These are phyloP conservation scores for Gorsachius magnificus DNA, from an alignment of 2,797 vertebrate genomes.

Conservation along the genomic window DNA sequence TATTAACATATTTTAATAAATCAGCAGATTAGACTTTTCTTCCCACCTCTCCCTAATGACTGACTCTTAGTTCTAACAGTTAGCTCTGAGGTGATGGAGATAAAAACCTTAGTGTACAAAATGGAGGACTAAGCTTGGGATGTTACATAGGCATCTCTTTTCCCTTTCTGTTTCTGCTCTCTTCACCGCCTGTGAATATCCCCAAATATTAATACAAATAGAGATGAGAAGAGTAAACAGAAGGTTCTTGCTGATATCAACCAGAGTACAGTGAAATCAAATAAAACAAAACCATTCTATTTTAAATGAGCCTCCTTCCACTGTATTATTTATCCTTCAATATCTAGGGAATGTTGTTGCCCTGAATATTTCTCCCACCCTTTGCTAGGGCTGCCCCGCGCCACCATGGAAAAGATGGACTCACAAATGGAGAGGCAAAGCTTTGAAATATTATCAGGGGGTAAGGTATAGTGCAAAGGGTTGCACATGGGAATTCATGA, in stretches of 20 bases:
- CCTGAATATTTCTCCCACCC: not conserved
- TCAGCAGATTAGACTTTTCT: not conserved
- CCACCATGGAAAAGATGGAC: not conserved
- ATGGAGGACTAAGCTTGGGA: not conserved
- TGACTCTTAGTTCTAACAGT: not conserved
- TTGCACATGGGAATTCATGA: not conserved
- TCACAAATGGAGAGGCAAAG: not conserved
- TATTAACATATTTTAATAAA: constrained; percentile 38
- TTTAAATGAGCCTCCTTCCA: not conserved
- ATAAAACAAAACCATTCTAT: not conserved
- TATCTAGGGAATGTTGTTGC: not conserved
- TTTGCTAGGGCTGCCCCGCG: not conserved
- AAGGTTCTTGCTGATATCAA: not conserved
- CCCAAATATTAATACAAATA: not conserved
- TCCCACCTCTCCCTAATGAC: not conserved
- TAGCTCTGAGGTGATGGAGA: not conserved
- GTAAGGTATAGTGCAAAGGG: not conserved
- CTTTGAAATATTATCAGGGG: not conserved
- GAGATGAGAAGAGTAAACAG: not conserved
- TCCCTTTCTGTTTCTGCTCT: not conserved
- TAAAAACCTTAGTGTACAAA: not conserved
- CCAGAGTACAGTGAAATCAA: not conserved
- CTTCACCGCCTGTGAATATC: not conserved
- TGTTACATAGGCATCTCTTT: not conserved
- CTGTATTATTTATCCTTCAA: not conserved